A percentile compares a stretch with the other conserved stretches of the same genome.
phyloP scores from a whole-genome alignment of 1,140 invertebrate species.

The Antheraea mylitta region DNA sequence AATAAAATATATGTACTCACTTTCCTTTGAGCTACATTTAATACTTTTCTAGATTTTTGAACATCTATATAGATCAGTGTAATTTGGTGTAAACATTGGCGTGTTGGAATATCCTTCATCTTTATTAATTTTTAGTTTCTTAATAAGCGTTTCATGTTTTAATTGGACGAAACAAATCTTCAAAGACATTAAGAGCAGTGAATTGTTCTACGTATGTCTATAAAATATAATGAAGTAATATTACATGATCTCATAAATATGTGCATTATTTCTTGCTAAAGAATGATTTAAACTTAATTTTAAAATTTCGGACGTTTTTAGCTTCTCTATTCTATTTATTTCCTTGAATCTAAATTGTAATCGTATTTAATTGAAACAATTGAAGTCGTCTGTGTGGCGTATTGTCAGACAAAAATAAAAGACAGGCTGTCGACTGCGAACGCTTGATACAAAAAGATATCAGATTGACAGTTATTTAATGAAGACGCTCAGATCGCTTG shows the following conservation, averaged over 20 bases:
- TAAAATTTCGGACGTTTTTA: too few species aligned
- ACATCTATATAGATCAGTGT: too few species aligned
- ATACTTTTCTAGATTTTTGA: too few species aligned
- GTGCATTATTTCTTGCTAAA: too few species aligned
- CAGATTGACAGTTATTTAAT: conserved; percentile 14
- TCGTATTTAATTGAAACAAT: conserved; percentile 29
- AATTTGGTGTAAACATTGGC: too few species aligned
- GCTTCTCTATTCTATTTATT: neutral
- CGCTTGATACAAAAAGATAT: conserved; percentile 5
- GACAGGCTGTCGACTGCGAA: conserved; percentile 13
- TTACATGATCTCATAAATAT: neutral
- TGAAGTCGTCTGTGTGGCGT: conserved; percentile 14
- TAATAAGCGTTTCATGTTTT: neutral
- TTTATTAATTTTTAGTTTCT: neutral
- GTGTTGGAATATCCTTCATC: too few species aligned
- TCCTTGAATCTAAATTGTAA: conserved; percentile 17
- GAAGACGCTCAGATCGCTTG: conserved; percentile 2
- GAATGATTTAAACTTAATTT: too few species aligned
- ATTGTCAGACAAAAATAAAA: conserved; percentile 24
- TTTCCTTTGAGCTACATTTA: too few species aligned
- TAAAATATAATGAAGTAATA: neutral
- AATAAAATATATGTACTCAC: too few species aligned
- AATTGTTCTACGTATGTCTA: neutral
- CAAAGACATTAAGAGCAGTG: neutral
- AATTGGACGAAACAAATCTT: neutral